These are phyloP conservation scores for Meghimatium bilineatum DNA, from an alignment of 2,888 invertebrate species.

Conservation along the genomic window DNA sequence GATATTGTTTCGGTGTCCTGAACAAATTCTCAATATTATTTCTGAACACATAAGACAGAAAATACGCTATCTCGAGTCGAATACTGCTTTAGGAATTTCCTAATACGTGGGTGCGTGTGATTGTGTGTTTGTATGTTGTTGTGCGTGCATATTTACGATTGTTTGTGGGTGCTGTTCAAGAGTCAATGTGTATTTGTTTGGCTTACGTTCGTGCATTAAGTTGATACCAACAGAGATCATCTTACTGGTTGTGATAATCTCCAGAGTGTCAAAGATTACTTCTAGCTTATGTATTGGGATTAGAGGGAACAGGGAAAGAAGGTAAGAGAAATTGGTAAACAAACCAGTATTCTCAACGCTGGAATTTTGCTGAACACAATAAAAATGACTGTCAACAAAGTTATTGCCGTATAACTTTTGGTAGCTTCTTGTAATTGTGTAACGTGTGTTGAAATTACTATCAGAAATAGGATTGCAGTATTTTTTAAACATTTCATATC, in stretches of 20 bases:
- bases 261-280: not conserved
- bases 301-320: not conserved
- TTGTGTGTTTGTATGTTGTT: not conserved
- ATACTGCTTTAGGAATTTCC: slow-evolving; percentile 2
- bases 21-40: slow-evolving; percentile 27
- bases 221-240: not conserved
- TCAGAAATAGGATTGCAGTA: no score
- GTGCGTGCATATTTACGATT: no score
- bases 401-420: no score
- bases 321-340: not conserved
- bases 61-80: not conserved
- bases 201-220: not conserved
- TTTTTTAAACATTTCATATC: no score
- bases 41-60: not conserved
- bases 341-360: not conserved
- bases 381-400: no score
- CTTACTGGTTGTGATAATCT: not conserved
- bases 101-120: not conserved
- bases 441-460: no score
- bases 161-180: not conserved
- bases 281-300: not conserved
- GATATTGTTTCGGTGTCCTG: slow-evolving; percentile 6
- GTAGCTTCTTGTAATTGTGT: no score
- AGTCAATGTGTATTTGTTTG: not conserved
- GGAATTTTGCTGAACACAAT: not conserved